Conservation (phyloP, 2,888 invertebrate species). For the Noctua fimbriata region DNA sequence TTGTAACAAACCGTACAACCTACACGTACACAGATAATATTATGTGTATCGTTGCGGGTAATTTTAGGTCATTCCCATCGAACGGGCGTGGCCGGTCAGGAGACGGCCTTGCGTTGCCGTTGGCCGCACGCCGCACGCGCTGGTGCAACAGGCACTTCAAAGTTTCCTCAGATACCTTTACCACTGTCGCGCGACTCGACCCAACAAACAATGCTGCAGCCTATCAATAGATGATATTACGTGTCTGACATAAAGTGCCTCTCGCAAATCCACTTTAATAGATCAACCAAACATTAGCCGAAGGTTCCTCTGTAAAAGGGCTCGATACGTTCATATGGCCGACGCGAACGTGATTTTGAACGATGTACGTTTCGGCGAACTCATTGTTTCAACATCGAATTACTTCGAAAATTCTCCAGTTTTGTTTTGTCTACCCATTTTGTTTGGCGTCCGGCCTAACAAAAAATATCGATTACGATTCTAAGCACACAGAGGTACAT, state of each 20-base stretch:
- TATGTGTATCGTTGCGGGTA: conserved; percentile 76
- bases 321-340: conserved; percentile 65
- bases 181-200: conserved; percentile 73
- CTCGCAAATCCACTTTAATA: conserved; percentile 68
- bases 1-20: conserved; percentile 70
- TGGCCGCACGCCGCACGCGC: conserved; percentile 48
- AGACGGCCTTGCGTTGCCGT: conserved; percentile 78
- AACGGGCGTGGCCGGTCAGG: conserved; percentile 63
- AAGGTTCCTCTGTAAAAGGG: conserved; percentile 80
- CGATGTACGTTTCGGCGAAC: conserved; percentile 73
- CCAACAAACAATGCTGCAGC: conserved; percentile 72
- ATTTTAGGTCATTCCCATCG: conserved; percentile 87
- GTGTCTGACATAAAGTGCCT: conserved; percentile 71
- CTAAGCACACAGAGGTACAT: conserved; percentile 65
- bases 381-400: conserved; percentile 75
- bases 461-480: conserved; percentile 67
- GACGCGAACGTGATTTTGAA: conserved; percentile 73
- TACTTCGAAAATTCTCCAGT: conserved; percentile 75
- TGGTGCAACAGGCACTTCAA: conserved; percentile 65
- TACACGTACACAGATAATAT: conserved; percentile 73
- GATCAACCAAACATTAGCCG: conserved; percentile 72
- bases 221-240: conserved; percentile 74
- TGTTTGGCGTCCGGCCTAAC: conserved; percentile 67
- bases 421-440: conserved; percentile 79
- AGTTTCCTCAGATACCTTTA: conserved; percentile 76